phyloP scores from a whole-genome alignment of 1,140 invertebrate species.

The Ostrea denselamellosa region DNA sequence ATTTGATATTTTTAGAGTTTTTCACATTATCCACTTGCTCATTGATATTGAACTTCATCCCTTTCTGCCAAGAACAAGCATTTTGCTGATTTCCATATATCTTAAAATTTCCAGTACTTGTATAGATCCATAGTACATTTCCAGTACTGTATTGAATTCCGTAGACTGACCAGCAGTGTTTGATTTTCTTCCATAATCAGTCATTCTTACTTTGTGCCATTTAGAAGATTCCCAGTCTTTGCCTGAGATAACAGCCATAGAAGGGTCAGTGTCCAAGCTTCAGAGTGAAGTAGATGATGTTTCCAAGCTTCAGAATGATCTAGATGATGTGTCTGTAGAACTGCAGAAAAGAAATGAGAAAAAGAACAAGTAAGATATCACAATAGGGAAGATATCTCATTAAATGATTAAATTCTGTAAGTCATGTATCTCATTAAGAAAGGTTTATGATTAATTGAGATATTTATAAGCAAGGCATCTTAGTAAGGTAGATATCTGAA shows the following conservation, averaged over 20 bases:
- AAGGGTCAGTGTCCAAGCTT: no score
- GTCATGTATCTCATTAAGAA: no score
- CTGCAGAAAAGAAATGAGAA: conserved; percentile 45
- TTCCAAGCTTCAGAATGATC: conserved; percentile 44
- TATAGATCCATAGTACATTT: not conserved
- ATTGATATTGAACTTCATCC: no score
- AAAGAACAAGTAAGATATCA: conserved; percentile 41
- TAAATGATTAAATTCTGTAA: not conserved
- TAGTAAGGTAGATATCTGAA: no score
- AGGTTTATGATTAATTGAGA: no score
- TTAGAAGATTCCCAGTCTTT: no score
- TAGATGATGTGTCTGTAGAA: conserved; percentile 52
- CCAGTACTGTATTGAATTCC: not conserved
- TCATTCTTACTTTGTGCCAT: no score
- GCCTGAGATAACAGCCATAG: no score
- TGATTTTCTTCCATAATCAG: not conserved
- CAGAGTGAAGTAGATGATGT: not conserved
- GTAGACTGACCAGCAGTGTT: not conserved
- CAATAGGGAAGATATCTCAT: not conserved
- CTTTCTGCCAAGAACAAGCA: not conserved
- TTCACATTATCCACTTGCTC: no score
- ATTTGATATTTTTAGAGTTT: no score
- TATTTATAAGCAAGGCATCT: no score
- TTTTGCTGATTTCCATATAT: not conserved
- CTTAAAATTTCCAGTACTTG: not conserved